Evolutionary conservation across 2,113 vertebrate genomes (phyloP), one percentile per base, ranked within the genome.

Genomic region (Ageneiosus marmoratus): DNA sequence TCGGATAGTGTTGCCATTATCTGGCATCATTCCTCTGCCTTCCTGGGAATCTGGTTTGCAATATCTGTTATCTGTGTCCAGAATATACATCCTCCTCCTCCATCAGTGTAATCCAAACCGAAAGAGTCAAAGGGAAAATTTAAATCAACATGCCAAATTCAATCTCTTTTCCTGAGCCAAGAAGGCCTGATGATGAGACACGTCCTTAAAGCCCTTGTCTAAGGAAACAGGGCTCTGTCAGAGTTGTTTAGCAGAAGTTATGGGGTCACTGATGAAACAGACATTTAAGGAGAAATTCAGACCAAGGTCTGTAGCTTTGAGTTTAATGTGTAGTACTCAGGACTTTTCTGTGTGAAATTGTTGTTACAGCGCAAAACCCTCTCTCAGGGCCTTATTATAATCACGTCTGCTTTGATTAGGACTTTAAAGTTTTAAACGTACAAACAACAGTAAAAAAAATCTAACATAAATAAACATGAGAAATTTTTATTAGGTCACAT

Each of bases 21-120:
- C 81, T 81, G 48, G 46, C 44, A 67, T 85, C 27, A 46, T 83
- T 87, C 51, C 69, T 80, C 53, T 37, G 60, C 69, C 75, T 73
- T 82, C 70, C 80, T 82, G 80, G 84, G 80, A 86, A 83, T 85
- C 62, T 76, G 60, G 77, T 79, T 82, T 81, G 79, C 58, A 84
- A 81, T 83, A 83, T 79, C n/a, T 20, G 29, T 83, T 56, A 85
- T 84, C 67, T 88, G 67, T 27, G 58, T 37, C 69, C 70, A 12
- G 56, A 84, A 82, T 76, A 83, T 48, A 74, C 67, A 72, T 65
- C 29, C 77, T 83, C 51, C 48, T 53, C 11, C 13, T 78, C 60
- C 76, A 73, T n/a, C 15, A 84, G 58, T 75, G 27, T 58, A 79
- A 77, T 56, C 69, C 79, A 50, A 51, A 84, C 63, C 73, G 65